Evolutionary conservation across 2,888 invertebrate species (phyloP).

Genomic region (Vannuccia rotundouncinata): DNA sequence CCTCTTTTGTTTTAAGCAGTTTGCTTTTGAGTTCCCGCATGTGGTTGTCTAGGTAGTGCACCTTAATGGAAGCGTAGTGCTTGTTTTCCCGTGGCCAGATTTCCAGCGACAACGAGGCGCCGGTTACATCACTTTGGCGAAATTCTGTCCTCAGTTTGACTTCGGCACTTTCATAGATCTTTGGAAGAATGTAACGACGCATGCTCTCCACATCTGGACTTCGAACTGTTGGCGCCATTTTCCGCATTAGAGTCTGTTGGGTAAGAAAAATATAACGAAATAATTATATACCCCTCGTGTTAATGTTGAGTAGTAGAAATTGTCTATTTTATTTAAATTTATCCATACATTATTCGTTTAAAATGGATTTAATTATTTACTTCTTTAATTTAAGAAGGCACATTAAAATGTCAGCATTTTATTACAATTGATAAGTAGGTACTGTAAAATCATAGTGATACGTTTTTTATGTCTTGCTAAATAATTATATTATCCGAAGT

Average conservation of each 20-base stretch:
- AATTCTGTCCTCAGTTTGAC: background rate
- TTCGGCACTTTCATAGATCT: background rate
- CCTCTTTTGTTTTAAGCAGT: constrained; percentile 14
- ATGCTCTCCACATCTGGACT: constrained; percentile 5
- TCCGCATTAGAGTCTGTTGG: constrained; percentile 1
- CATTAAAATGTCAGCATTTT: no score
- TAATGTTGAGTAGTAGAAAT: no score
- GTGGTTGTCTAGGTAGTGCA: constrained; percentile 1
- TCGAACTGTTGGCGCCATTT: background rate
- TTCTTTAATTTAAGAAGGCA: no score
- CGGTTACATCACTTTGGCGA: background rate
- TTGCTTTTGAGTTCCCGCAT: constrained; percentile 1
- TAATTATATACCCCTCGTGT: no score
- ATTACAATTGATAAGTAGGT: no score
- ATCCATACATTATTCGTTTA: no score
- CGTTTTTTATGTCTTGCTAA: no score
- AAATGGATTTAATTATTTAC: no score
- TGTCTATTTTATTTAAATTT: no score
- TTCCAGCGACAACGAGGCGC: background rate
- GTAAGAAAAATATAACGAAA: no score
- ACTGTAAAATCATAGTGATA: no score
- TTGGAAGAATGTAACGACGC: background rate
- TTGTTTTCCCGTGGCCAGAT: constrained; percentile 13
- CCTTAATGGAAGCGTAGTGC: constrained; percentile 1
- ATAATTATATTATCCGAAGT: no score